Evolutionary conservation across 2,888 invertebrate species (phyloP), one percentile per base, ranked within the genome.

Genomic region (Leucozona laternaria): DNA sequence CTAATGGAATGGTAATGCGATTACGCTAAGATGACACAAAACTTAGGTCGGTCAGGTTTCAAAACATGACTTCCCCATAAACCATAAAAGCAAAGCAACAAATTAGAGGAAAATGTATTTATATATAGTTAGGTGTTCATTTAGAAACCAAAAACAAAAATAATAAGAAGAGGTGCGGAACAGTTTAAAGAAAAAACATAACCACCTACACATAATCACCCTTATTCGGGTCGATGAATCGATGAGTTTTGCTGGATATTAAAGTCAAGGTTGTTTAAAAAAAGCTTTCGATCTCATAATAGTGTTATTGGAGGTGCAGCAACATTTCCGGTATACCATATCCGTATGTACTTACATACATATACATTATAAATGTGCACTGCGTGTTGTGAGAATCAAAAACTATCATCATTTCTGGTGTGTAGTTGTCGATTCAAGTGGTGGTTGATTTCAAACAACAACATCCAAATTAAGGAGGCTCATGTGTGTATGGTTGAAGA

Each of bases 221-320:
- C 11, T 11, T 37, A 71, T 76, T 66, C 43, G 72, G 84, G 84
- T 85, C 84, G 80, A 80, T 81, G 81, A 85, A 81, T 85, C 84
- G 76, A 85, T 85, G 80, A 80, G 48, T 66, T 72, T 76, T 48
- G 25, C 43, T 76, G 31, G 71, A 80, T 84, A 80, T 79, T 84
- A 79, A 84, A 76, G 76, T 85, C 80, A 80, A 85, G 84, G 84
- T 80, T 72, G 6, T 64, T 57, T 28, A 31, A 31, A 58, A 76
- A 66, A 66, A 66, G 66, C 66, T 57, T 66, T 66, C 31, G 45
- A 66, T 43, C 62, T 25, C 40, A 45, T 62, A 25, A 62, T 31
- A 64, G 31, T 34, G 34, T 34, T 40, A 20, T 66, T 66, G 20
- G 13, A 31, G 28, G 66, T 48, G 66, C 66, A 48, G 66, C 66